Percentiles rank a stretch among this genome's conserved stretches.
Conservation (phyloP, 2,797 vertebrate species). For the Mycteria americana region DNA sequence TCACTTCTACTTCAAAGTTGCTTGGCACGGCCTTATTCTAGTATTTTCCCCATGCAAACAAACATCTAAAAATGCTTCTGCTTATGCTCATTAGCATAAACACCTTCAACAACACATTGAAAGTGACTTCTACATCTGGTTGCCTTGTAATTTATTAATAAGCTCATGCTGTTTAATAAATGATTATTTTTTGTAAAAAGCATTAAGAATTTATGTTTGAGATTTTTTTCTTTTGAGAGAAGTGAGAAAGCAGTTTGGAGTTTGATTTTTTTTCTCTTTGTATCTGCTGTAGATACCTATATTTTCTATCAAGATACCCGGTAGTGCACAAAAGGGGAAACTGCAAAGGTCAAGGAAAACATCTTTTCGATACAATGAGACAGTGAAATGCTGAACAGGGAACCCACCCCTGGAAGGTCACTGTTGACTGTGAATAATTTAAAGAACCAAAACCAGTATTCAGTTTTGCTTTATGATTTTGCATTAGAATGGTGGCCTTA, state of each 20-base stretch:
- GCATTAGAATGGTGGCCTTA: not conserved
- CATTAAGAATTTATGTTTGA: constrained; percentile 20
- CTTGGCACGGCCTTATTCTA: not conserved
- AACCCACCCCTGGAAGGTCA: not conserved
- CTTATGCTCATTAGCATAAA: constrained; percentile 33
- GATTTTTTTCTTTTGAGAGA: not conserved
- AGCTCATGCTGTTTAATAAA: constrained; percentile 19
- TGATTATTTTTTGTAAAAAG: not conserved
- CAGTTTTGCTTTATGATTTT: not conserved
- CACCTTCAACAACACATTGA: not conserved
- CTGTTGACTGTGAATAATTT: not conserved
- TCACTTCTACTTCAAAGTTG: constrained; percentile 27
- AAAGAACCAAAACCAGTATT: not conserved
- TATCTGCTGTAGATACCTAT: not conserved
- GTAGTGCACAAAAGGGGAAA: not conserved
- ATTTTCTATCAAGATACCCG: constrained; percentile 14
- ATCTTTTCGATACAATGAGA: not conserved
- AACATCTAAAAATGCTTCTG: constrained; percentile 49
- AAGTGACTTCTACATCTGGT: constrained; percentile 42
- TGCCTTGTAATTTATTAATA: constrained; percentile 41
- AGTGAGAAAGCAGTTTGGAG: not conserved
- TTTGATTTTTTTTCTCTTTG: not conserved
- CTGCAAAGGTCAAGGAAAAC: not conserved
- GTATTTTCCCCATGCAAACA: constrained; percentile 48
- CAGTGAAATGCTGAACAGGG: not conserved